A percentile compares a stretch with the other conserved stretches of the same genome.
Conservation (phyloP, 1,140 invertebrate species). For the Bombus pascuorum region DNA sequence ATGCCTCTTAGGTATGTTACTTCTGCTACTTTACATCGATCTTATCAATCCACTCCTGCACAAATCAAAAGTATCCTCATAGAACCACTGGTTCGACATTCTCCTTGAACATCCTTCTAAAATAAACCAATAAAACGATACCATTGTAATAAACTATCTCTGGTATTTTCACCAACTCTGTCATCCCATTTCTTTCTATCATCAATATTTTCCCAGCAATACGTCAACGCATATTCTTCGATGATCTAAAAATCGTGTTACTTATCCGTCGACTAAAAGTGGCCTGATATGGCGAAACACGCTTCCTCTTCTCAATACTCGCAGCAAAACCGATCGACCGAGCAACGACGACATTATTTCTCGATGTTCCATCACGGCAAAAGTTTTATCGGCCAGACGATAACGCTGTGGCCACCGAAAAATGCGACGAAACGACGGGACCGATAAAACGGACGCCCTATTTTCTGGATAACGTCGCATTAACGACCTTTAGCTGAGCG, state of each 20-base stretch:
- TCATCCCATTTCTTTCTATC: background rate
- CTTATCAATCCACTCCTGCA: background rate
- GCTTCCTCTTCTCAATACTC: conserved; percentile 19
- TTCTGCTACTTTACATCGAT: background rate
- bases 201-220: background rate
- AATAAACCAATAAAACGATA: background rate
- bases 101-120: background rate
- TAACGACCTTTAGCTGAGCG: conserved; percentile 8
- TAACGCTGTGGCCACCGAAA: background rate
- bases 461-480: conserved; percentile 31
- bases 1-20: no score
- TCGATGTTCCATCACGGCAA: background rate
- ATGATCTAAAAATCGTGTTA: background rate
- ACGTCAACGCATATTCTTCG: background rate
- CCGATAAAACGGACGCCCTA: conserved; percentile 28
- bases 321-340: background rate
- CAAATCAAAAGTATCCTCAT: background rate
- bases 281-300: background rate
- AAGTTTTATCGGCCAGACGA: background rate
- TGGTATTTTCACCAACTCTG: background rate
- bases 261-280: conserved; percentile 19
- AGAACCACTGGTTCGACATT: background rate
- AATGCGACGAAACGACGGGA: background rate
- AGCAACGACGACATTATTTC: conserved; percentile 29
- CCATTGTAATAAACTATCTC: background rate